These are phyloP conservation scores for Rutilus rutilus DNA, from an alignment of 2,113 vertebrate species.

Conservation along the genomic window DNA sequence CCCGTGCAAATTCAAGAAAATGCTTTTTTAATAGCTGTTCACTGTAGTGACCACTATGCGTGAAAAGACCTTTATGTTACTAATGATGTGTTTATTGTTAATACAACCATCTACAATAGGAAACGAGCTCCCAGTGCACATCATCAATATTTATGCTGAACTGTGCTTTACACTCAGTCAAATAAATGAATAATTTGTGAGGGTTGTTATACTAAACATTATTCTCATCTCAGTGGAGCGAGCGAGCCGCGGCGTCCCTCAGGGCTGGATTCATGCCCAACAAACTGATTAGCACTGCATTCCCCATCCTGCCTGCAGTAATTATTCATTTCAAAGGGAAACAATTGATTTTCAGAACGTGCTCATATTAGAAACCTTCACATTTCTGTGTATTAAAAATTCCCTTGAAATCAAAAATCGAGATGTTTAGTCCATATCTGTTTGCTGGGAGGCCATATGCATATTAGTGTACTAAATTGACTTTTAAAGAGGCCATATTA, in stretches of 20 bases:
- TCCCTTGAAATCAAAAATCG: background rate
- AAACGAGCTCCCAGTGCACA: background rate
- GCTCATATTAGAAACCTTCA: background rate
- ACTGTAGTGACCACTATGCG: no score
- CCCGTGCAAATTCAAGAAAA: no score
- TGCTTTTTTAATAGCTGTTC: no score
- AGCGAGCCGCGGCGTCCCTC: background rate
- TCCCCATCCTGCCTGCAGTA: background rate
- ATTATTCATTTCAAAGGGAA: constrained; percentile 15
- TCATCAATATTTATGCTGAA: background rate
- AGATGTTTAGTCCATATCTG: background rate
- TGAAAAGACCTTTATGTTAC: background rate
- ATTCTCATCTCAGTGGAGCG: background rate
- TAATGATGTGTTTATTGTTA: background rate
- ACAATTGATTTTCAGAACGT: background rate
- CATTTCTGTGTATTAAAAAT: background rate
- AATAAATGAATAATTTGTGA: background rate
- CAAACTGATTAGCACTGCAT: constrained; percentile 16
- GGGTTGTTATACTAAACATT: constrained; percentile 24
- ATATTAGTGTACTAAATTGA: no score
- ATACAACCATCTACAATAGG: background rate
- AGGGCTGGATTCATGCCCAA: background rate
- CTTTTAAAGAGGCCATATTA: no score
- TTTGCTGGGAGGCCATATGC: background rate
- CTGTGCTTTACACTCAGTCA: background rate